phyloP scores from a whole-genome alignment of 2,888 invertebrate species.

The Blera fallax region DNA sequence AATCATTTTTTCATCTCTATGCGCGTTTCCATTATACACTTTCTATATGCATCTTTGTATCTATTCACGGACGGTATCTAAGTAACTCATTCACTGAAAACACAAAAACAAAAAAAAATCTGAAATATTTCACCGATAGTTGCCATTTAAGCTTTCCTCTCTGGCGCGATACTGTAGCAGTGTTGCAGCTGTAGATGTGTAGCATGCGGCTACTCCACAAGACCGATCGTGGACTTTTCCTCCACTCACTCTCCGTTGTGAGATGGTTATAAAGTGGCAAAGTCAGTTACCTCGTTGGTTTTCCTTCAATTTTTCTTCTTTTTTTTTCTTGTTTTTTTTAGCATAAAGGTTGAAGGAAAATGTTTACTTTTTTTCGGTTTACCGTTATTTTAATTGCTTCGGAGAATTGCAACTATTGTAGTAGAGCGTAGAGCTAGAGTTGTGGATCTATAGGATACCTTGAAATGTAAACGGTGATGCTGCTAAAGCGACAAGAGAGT shows the following conservation, averaged over 20 bases:
- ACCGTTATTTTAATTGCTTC: slow-evolving; percentile 71
- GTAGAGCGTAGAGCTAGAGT: background rate
- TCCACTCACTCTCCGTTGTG: background rate
- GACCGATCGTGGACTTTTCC: slow-evolving; percentile 26
- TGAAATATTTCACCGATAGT: slow-evolving; percentile 39
- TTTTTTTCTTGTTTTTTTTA: slow-evolving; percentile 14
- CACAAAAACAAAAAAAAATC: slow-evolving; percentile 1
- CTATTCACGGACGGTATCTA: slow-evolving; percentile 10
- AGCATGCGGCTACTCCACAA: background rate
- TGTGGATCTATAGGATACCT: slow-evolving; percentile 45
- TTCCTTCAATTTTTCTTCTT: slow-evolving; percentile 6
- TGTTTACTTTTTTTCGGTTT: slow-evolving; percentile 53
- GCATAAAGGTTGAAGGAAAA: slow-evolving; percentile 51
- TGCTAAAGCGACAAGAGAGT: slow-evolving; percentile 25
- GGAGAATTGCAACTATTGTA: slow-evolving; percentile 50
- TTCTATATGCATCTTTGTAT: slow-evolving; percentile 60
- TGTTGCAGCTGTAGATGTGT: slow-evolving; percentile 13
- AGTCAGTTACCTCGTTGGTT: slow-evolving; percentile 64
- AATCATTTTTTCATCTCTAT: slow-evolving; percentile 60
- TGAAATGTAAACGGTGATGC: slow-evolving; percentile 30
- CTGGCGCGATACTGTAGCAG: slow-evolving; percentile 26
- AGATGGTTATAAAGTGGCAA: slow-evolving; percentile 35
- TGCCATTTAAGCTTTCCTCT: slow-evolving; percentile 42
- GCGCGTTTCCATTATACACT: slow-evolving; percentile 61
- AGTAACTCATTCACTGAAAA: slow-evolving; percentile 48